These are phyloP conservation scores for Gobio gobio DNA, from an alignment of 2,113 vertebrate species.

Conservation along the genomic window DNA sequence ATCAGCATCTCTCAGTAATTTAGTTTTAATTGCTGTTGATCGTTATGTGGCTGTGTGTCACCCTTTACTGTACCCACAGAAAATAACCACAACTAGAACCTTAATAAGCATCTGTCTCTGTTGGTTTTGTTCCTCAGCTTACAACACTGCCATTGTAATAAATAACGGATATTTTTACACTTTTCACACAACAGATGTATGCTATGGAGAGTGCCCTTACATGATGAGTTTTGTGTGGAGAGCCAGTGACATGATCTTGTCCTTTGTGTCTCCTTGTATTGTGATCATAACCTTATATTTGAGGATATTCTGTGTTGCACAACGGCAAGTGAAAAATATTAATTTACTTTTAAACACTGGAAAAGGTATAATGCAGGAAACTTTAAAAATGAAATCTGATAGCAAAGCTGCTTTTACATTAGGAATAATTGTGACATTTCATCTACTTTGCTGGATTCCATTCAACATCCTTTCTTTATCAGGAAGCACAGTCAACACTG, in stretches of 20 bases:
- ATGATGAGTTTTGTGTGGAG: background rate
- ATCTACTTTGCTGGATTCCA: conserved; percentile 21
- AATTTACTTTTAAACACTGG: background rate
- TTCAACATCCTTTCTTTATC: background rate
- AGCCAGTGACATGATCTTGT: background rate
- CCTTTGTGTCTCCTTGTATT: background rate
- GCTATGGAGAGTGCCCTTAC: background rate
- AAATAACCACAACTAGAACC: background rate
- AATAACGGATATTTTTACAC: background rate
- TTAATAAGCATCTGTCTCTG: conserved; percentile 59
- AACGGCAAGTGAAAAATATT: background rate
- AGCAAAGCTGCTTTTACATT: background rate
- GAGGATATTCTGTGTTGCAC: background rate
- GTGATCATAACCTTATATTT: background rate
- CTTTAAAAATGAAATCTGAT: too few relatives aligned
- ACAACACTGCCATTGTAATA: background rate
- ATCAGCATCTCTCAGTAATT: conserved; percentile 49
- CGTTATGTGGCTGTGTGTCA: background rate
- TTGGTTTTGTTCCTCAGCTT: conserved; percentile 36
- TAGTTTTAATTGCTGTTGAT: conserved; percentile 62
- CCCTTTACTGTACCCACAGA: background rate
- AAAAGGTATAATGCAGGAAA: background rate
- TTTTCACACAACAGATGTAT: background rate
- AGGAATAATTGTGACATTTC: background rate
- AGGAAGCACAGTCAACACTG: too few relatives aligned